Conservation (phyloP, 2,113 vertebrate species). For the Archocentrus centrarchus region DNA sequence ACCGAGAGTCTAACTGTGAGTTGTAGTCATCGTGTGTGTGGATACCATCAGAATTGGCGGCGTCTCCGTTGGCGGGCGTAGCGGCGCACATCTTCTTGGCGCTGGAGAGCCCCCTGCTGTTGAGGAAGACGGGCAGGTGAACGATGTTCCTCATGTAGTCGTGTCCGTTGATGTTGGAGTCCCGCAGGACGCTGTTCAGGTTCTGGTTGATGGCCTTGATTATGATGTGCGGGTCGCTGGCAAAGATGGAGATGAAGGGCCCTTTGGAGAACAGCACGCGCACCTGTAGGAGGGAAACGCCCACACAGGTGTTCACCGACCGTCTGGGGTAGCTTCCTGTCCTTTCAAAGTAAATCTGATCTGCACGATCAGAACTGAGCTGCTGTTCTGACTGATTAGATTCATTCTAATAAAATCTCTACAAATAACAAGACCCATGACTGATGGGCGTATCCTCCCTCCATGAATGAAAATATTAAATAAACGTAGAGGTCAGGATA, state of each 20-base stretch:
- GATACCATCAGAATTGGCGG: constrained; percentile 79
- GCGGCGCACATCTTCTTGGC: constrained; percentile 86
- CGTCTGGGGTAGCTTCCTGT: background rate
- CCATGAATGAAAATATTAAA: too few species aligned
- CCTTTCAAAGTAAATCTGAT: constrained; percentile 5
- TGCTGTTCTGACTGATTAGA: background rate
- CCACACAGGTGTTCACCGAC: background rate
- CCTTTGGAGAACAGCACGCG: constrained; percentile 96
- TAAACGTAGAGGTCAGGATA: too few species aligned
- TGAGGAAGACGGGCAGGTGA: constrained; percentile 95
- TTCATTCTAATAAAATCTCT: background rate
- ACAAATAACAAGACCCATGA: background rate
- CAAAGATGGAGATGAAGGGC: constrained; percentile 96
- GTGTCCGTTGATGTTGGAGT: constrained; percentile 98
- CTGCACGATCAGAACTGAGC: background rate
- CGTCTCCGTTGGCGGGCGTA: constrained; percentile 86
- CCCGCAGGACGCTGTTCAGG: constrained; percentile 93
- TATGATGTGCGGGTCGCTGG: constrained; percentile 97
- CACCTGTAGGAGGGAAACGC: constrained; percentile 79
- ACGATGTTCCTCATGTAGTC: constrained; percentile 99
- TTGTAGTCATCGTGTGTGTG: background rate
- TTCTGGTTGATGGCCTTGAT: constrained; percentile 99
- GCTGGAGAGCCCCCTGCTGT: constrained; percentile 90
- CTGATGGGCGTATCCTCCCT: too few species aligned
- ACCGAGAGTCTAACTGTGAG: background rate